These are phyloP conservation scores for Alouatta palliata DNA, from an alignment of 2,113 vertebrate genomes.

Conservation along the genomic window DNA sequence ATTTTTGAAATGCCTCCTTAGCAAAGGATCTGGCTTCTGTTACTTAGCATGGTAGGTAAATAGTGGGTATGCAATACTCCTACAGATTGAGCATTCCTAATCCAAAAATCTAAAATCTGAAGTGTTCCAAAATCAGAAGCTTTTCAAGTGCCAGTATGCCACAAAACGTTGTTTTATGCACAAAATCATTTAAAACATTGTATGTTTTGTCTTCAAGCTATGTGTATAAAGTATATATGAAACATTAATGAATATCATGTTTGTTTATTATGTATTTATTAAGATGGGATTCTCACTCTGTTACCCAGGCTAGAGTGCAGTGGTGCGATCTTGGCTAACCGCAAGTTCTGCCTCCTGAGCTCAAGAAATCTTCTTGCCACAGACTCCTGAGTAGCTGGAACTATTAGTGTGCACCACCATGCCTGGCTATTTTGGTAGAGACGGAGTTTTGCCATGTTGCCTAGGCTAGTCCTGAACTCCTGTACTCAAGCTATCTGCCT, in stretches of 20 bases:
- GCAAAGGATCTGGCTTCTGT: not conserved
- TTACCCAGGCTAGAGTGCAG: too few species aligned
- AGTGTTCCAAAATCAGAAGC: not conserved
- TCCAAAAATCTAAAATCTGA: not conserved
- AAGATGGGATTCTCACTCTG: too few species aligned
- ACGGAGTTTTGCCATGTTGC: too few species aligned
- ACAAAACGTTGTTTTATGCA: not conserved
- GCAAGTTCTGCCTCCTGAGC: too few species aligned
- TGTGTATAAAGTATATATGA: not conserved
- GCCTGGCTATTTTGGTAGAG: too few species aligned
- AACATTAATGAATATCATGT: not conserved
- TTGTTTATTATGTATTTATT: not conserved
- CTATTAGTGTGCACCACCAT: too few species aligned
- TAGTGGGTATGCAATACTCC: not conserved
- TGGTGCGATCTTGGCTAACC: too few species aligned
- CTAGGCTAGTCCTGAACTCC: too few species aligned
- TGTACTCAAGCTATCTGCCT: too few species aligned
- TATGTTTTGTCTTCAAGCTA: not conserved
- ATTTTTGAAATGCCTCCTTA: not conserved
- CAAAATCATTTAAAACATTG: not conserved
- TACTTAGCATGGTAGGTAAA: not conserved
- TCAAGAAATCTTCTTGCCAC: too few species aligned
- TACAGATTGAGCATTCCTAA: not conserved
- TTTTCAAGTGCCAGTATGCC: not conserved
- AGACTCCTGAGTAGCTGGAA: too few species aligned